phyloP scores from a whole-genome alignment of 2,888 invertebrate species.

The Microchrysa polita region DNA sequence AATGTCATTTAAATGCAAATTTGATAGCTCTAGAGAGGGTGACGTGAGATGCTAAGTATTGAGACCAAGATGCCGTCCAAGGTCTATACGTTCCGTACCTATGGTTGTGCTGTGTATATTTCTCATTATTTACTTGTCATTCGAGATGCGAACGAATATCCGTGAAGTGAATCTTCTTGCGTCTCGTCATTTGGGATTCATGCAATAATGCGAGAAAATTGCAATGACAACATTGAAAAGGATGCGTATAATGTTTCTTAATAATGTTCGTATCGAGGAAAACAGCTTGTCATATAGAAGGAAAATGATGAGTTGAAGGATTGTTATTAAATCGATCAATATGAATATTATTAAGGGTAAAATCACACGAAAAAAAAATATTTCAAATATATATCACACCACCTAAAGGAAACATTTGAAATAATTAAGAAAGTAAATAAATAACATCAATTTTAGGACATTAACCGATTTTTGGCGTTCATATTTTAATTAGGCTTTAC shows the following conservation, averaged over 20 bases:
- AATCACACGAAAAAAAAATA: no score
- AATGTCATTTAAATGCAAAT: constrained; percentile 43
- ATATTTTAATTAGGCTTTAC: no score
- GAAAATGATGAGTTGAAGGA: no score
- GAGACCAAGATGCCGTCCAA: no score
- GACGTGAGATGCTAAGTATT: neutral
- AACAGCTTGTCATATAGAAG: neutral
- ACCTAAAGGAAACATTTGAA: no score
- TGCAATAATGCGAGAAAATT: neutral
- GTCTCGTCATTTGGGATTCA: neutral
- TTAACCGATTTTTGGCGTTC: no score
- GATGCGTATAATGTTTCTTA: constrained; percentile 40
- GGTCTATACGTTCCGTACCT: neutral
- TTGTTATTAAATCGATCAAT: no score
- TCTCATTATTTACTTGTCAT: constrained; percentile 34
- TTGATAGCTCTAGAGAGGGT: constrained; percentile 23
- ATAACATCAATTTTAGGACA: no score
- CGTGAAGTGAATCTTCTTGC: neutral
- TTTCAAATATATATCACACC: no score
- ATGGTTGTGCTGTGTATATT: constrained; percentile 17
- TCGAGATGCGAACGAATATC: constrained; percentile 7
- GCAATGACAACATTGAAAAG: constrained; percentile 24
- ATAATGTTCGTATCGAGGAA: neutral
- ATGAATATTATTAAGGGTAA: no score
- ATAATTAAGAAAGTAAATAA: no score